Evolutionary conservation across 1,140 invertebrate species (phyloP), one percentile per base, ranked within the genome.

Genomic region (Tenebrio molitor): DNA sequence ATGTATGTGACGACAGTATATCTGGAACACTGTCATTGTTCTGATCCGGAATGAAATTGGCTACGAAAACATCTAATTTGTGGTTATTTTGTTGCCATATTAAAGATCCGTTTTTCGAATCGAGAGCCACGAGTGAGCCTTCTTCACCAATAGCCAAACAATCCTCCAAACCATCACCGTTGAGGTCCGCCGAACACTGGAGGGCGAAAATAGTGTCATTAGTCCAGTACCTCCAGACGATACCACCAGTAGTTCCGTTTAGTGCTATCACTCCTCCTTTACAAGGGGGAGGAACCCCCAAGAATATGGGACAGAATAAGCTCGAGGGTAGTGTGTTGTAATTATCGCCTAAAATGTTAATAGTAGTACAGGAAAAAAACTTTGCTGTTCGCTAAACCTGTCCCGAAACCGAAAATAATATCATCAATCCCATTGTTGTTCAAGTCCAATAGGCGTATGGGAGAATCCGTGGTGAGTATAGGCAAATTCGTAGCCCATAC

Each of bases 351-450:
- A 16, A 7, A 73, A 76, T 12, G 29, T 21, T 4, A 69, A 2
- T 10, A 1, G 3, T 42, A 46, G 23, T 12, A 44, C 5, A 23
- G 42, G 2, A 39, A 41, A 65, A 34, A 50, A 6, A 50, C 7
- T 12, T 41, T 33, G 14, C 21, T 14, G 29, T 50, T 7, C 53
- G 53, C 53, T 62, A 21, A 72, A 93, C 92, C 92, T 83, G 93
- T 93, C 42, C 90, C 92, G 82, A 92, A 95, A 73, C 93, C 93
- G 44, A 95, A 85, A 58, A 95, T 88, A 33, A 95, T 86, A 84
- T 96, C 94, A 25, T 89, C 84, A 15, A 92, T 78, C 21, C 86
- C 88, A 85, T 96, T 93, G 5, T 83, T 79, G 84, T 95, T 93
- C 0, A 95, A 86, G 83, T 95, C 92, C 17, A 89, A 83, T 44